phyloP scores from a whole-genome alignment of 2,797 vertebrate species.

The Thaleichthys pacificus region DNA sequence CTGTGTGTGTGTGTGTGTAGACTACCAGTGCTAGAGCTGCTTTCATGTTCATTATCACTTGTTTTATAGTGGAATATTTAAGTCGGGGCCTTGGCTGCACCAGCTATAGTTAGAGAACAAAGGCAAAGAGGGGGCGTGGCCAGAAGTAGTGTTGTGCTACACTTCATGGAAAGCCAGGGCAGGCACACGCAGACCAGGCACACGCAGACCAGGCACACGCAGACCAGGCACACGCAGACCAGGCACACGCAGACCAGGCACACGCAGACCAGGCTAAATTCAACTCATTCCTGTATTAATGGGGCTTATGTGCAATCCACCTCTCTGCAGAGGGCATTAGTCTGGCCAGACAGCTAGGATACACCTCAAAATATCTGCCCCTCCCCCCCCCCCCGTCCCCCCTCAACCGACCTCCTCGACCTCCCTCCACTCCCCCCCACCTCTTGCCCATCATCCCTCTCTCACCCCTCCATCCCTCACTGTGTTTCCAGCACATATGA shows the following conservation, averaged over 20 bases:
- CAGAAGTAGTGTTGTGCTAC: conserved; percentile 66
- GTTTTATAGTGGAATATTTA: conserved; percentile 79
- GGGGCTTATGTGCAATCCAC: conserved; percentile 77
- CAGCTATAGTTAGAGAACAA: conserved; percentile 79
- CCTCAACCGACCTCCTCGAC: no score
- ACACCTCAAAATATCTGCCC: conserved; percentile 71
- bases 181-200: no score
- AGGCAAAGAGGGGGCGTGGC: conserved; percentile 57
- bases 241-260: conserved; percentile 22
- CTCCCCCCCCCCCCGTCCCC: conserved; percentile 16
- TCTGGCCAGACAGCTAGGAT: conserved; percentile 70
- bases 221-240: no score
- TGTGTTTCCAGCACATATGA: conserved; percentile 44
- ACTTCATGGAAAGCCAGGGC: conserved; percentile 74
- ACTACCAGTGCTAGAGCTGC: conserved; percentile 53
- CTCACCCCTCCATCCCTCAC: no score
- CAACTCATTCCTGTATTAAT: conserved; percentile 82
- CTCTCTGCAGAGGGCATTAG: conserved; percentile 75
- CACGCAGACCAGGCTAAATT: conserved; percentile 78
- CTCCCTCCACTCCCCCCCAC: no score
- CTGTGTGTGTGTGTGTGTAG: no score
- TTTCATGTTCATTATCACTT: conserved; percentile 77
- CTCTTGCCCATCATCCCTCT: no score
- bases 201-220: no score
- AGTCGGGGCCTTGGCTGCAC: conserved; percentile 72